Base-by-base conservation (phyloP, 1,140 invertebrate species). In the Rhopalosiphum maidis region DNA sequence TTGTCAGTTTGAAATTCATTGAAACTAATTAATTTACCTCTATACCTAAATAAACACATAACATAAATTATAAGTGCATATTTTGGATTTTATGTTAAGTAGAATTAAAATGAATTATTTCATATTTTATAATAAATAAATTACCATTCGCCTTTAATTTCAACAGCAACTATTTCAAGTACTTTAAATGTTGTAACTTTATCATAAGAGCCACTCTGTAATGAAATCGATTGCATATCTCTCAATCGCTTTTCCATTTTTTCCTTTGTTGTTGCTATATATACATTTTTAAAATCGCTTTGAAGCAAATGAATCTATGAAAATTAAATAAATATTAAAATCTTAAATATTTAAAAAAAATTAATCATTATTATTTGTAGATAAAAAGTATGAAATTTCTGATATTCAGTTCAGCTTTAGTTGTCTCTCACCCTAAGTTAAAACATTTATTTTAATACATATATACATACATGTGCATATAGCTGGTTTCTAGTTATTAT, bases 101-200 rank as follows among this genome's bases (percentile, higher is more conserved):
- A 35, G 15, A n/a, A 68, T 68, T n/a, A n/a, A 18, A 68, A 9
- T 60, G 30, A 7, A 68, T 30, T 30, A 68, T n/a, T 30, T n/a
- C 60, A 30, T 68, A 30, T n/a, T n/a, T n/a, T 18, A n/a, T n/a
- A 55, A 18, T 15, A 23, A 82, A 22, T 48, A 91, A 55, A 25
- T 93, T 55, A 93, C 91, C 91, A 93, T 85, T 93, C n/a, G 4
- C 51, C 82, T 55, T 93, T 51, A 43, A 93, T 86, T 85, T 93
- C 35, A 68, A 93, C 82, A 54, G 82, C 91, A 37, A 93, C 91
- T 41, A 93, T 51, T 55, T 83, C 5, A 2, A 4, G 18, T 41
- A 21, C 4, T 54, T 85, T 22, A 54, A 86, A 93, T 3, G 86
- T 7, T 30, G 21, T 30, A 55, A 93, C 82, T 86, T 55, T 93